These are phyloP conservation scores for Heterotis niloticus DNA, from an alignment of 2,113 vertebrate genomes.

Conservation along the genomic window DNA sequence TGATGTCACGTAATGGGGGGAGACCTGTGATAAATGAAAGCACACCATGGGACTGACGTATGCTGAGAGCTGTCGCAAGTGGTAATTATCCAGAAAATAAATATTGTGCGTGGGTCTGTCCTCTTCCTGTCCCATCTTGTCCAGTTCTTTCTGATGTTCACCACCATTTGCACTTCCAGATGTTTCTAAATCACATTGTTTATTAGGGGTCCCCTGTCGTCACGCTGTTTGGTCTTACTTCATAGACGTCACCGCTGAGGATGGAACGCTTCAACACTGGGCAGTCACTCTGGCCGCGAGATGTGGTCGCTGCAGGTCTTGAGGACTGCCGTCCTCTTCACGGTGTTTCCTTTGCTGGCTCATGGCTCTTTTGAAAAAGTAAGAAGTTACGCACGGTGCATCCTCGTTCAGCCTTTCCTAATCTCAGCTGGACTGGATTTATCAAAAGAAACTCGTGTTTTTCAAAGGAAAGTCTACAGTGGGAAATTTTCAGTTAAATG, in stretches of 20 bases:
- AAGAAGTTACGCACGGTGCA: too few species aligned
- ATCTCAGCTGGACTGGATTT: too few species aligned
- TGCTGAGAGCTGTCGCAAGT: background rate
- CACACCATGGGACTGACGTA: background rate
- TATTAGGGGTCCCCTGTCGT: background rate
- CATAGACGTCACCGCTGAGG: background rate
- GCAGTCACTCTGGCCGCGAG: background rate
- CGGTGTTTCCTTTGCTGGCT: too few species aligned
- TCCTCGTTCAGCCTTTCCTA: too few species aligned
- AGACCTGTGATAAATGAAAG: slow-evolving; percentile 12
- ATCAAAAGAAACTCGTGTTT: too few species aligned
- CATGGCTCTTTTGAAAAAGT: too few species aligned
- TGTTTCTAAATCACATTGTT: slow-evolving; percentile 3
- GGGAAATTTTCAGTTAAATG: too few species aligned
- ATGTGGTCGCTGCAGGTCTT: too few species aligned
- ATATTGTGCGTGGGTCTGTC: background rate
- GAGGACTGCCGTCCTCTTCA: too few species aligned
- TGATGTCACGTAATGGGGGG: background rate
- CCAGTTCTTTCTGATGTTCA: background rate
- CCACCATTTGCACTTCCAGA: background rate
- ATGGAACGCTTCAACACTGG: background rate
- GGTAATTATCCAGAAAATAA: background rate
- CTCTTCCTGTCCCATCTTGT: too few species aligned
- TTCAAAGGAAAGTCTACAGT: too few species aligned
- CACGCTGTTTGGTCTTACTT: background rate